These are phyloP conservation scores for Drosophila leontia DNA, from an alignment of 1,140 invertebrate genomes.

Conservation along the genomic window DNA sequence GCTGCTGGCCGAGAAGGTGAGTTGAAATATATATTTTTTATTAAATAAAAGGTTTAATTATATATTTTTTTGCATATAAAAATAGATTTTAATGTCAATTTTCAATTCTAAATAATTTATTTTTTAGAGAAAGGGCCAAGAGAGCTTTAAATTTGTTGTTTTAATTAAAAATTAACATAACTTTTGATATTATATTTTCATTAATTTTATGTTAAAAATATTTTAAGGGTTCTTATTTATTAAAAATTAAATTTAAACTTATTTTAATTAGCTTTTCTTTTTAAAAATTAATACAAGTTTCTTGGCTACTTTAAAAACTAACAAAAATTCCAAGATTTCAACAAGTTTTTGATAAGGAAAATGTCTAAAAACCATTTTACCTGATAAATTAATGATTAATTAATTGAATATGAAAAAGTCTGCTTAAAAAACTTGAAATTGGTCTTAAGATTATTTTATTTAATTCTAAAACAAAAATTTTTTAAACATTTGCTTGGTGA, in stretches of 20 bases:
- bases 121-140: not conserved
- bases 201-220: not conserved
- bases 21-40: not conserved
- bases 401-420: not conserved
- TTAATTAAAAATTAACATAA: not conserved
- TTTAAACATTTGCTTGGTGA: no score
- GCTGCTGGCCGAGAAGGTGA: conserved; percentile 73
- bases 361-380: no score
- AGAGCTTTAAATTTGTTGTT: not conserved
- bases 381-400: no score
- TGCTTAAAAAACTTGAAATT: no score
- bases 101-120: not conserved
- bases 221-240: not conserved
- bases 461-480: no score
- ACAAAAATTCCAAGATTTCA: no score
- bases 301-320: not conserved
- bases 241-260: not conserved
- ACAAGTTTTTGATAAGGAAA: not conserved
- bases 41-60: not conserved
- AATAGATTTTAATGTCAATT: no score
- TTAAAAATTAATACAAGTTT: not conserved
- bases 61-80: not conserved
- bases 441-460: no score
- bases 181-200: not conserved
- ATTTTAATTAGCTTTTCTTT: not conserved